Percentiles rank a stretch among this genome's conserved stretches.
These are phyloP conservation scores for Pyrocoelia pectoralis DNA, from an alignment of 2,888 invertebrate genomes.

Conservation along the genomic window DNA sequence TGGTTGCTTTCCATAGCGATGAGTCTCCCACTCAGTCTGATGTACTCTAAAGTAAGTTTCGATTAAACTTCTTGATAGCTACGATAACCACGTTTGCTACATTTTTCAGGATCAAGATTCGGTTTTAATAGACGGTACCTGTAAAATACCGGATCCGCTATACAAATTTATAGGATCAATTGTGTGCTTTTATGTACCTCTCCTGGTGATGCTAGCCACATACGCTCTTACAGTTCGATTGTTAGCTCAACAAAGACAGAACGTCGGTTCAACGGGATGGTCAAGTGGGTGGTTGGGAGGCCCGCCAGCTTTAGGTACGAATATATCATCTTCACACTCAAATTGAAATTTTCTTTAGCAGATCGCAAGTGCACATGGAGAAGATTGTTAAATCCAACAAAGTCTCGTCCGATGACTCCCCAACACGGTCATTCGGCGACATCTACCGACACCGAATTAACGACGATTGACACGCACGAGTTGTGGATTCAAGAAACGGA, in stretches of 20 bases:
- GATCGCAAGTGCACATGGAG: slow-evolving; percentile 84
- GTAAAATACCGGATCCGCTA: slow-evolving; percentile 87
- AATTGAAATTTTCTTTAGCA: slow-evolving; percentile 45
- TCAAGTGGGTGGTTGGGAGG: slow-evolving; percentile 76
- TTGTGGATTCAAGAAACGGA: slow-evolving; percentile 76
- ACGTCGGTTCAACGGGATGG: slow-evolving; percentile 73
- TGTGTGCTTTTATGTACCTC: slow-evolving; percentile 94
- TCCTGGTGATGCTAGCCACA: slow-evolving; percentile 94
- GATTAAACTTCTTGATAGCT: slow-evolving; percentile 1
- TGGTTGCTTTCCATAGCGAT: slow-evolving; percentile 94
- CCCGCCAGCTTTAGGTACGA: slow-evolving; percentile 31
- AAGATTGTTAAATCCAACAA: slow-evolving; percentile 66
- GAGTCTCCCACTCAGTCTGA: slow-evolving; percentile 87
- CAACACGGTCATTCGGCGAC: slow-evolving; percentile 74
- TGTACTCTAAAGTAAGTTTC: slow-evolving; percentile 83
- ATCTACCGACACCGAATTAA: slow-evolving; percentile 85
- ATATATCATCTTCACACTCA: neutral
- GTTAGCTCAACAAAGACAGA: slow-evolving; percentile 83
- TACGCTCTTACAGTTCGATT: slow-evolving; percentile 91
- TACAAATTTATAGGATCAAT: slow-evolving; percentile 94
- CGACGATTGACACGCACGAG: slow-evolving; percentile 83
- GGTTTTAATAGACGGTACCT: slow-evolving; percentile 82
- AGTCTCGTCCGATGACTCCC: slow-evolving; percentile 54
- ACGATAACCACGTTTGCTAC: neutral
- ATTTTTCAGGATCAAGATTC: slow-evolving; percentile 79